phyloP scores from a whole-genome alignment of 2,113 vertebrate species.

The Semicossyphus pulcher region DNA sequence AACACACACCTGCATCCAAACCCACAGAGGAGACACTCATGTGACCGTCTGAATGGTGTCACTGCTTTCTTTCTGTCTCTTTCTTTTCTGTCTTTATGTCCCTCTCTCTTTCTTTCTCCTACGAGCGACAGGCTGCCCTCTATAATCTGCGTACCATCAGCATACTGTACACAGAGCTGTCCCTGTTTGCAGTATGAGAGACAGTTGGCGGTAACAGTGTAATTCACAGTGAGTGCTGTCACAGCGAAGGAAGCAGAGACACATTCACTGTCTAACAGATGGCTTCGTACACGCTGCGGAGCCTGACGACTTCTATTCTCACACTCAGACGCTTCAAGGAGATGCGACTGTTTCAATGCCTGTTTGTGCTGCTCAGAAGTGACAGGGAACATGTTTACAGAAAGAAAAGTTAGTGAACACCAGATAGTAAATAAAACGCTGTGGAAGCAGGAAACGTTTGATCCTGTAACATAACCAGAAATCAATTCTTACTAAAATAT shows the following conservation, averaged over 20 bases:
- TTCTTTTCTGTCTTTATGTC: slow-evolving; percentile 45
- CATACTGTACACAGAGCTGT: slow-evolving; percentile 61
- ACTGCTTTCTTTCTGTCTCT: slow-evolving; percentile 57
- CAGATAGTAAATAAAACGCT: no score
- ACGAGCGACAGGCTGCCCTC: slow-evolving; percentile 53
- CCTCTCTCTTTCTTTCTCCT: slow-evolving; percentile 31
- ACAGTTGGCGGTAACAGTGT: slow-evolving; percentile 69
- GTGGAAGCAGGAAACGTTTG: no score
- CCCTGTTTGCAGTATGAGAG: slow-evolving; percentile 61
- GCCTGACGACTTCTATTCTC: slow-evolving; percentile 59
- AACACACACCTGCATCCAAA: slow-evolving; percentile 70
- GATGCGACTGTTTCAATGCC: slow-evolving; percentile 57
- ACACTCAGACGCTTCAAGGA: slow-evolving; percentile 62
- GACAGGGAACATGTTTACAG: slow-evolving; percentile 46
- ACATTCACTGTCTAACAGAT: slow-evolving; percentile 75
- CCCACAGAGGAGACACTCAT: slow-evolving; percentile 69
- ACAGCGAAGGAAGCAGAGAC: slow-evolving; percentile 71
- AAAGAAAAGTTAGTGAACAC: background rate
- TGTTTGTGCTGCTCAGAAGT: slow-evolving; percentile 35
- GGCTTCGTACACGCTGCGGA: slow-evolving; percentile 61
- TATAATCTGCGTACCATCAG: slow-evolving; percentile 60
- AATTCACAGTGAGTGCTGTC: slow-evolving; percentile 70
- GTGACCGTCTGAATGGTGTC: slow-evolving; percentile 59
- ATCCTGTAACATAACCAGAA: no score
- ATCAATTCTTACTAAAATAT: no score